Base-by-base conservation (phyloP, 2,888 invertebrate species). In the Micropterix aruncella region DNA sequence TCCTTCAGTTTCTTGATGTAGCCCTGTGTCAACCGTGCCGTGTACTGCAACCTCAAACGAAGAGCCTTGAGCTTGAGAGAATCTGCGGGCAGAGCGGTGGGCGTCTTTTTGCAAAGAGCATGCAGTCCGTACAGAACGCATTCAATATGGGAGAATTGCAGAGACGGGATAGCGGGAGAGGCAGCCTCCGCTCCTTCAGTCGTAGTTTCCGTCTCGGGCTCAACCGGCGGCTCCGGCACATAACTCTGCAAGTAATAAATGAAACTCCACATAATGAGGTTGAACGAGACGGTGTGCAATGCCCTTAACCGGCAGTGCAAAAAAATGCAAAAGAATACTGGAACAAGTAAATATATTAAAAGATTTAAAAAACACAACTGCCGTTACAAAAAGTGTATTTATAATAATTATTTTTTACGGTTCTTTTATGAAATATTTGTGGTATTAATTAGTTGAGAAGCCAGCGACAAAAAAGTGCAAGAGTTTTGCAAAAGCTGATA, bases 131-230 rank as follows among this genome's bases (percentile, higher is more conserved):
- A 94, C 54, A 96, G 72, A 27, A 94, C 74, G 69, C 92, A 92
- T 67, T 96, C 96, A 2, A 95, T 90, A 58, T 87, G 84, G 36
- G 94, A 90, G 59, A 95, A 95, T 60, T 94, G 84, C 41, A 95
- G 75, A 47, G 87, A 83, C n/a, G 92, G 91, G 50, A 82, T 77
- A 39, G 80, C 66, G 37, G 66, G 69, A 19, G 70, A 61, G 45
- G 66, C 61, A 61, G 62, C 3, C 44, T 51, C 51, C 2, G 51
- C 43, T 17, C 66, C 66, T 46, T 57, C 60, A 43, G 59, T 58
- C 4, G 56, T 37, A 43, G 58, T 58, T 43, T 73, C 74, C 42
- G 75, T 75, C 50, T 75, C 70, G 52, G 73, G 76, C 51, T 81
- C 80, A 44, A 80, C 64, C 44, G 92, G 88, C 15, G 94, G 93